Base-by-base conservation (phyloP, 2,113 vertebrate genomes). In the Gasterosteus nipponicus region DNA sequence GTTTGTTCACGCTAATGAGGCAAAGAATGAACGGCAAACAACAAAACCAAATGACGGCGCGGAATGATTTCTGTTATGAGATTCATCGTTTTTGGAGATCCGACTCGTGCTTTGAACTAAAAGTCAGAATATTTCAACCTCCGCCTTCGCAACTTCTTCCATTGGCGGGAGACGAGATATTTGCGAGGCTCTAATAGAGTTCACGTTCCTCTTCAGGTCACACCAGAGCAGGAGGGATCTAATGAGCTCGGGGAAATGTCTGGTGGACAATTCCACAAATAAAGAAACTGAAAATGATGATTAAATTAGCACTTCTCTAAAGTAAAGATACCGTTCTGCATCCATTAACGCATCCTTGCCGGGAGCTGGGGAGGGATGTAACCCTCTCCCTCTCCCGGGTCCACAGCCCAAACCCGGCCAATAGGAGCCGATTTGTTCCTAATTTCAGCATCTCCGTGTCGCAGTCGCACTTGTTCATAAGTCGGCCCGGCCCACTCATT, bases 11-110 rank as follows among this genome's bases (percentile, higher is more conserved):
- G 77, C 86, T 94, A 94, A 94, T 93, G 91, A 89, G 90, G 88
- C 86, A 92, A 93, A 91, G 94, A 94, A 94, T 94, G 91, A 94
- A 93, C 91, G 86, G 81, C 89, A 93, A 93, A 93, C 91, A 93
- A 86, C 83, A 89, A 91, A 92, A 91, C 85, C 86, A 82, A 78
- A 33, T 73, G 83, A 80, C 76, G 63, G 79, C 77, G 78, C 15
- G 38, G 72, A 80, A 83, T n/a, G 44, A 89, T 35, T 35, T 35
- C 33, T 3, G 3, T 35, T 35, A 89, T 59, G 81, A 76, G 80
- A 73, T 35, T 35, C 33, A 35, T 35, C 5, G 33, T 35, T 35
- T 35, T 26, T 26, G 22, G 22, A 26, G 22, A 26, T 26, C 22
- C 22, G 22, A 26, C 22, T 26, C 22, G 22, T 26, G 22, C 22